Base-by-base conservation (phyloP, 2,888 invertebrate species). In the Archips crataeganus region DNA sequence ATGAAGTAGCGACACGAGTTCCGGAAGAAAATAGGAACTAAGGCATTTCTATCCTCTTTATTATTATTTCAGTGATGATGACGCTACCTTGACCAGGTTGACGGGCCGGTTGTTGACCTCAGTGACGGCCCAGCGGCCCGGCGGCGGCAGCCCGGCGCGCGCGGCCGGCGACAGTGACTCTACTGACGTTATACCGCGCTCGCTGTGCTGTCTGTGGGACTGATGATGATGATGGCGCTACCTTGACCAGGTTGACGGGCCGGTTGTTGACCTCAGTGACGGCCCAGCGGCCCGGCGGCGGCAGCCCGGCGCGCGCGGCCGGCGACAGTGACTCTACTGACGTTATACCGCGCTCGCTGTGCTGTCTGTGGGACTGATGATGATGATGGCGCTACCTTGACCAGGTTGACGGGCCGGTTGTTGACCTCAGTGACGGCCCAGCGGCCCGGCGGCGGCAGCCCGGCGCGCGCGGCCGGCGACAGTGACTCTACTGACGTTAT, bases 341-440 rank as follows among this genome's bases (percentile, higher is more conserved):
- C 61, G 95, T 94, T 80, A 98, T 90, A 1, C 86, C 96, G 83
- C 97, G 97, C 61, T 97, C 96, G 32, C 95, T 95, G 86, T 97
- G n/a, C n/a, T n/a, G n/a, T n/a, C n/a, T n/a, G n/a, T n/a, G n/a
- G n/a, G 4, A 4, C 36, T 2, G 4, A 36, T 36, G 36, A 3
- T 36, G 36, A 1, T 36, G 36, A 36, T 11, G 69, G 32, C 0
- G 23, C 1, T 23, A 92, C 93, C 90, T 93, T 93, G 82, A 97
- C 95, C 54, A 98, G 89, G 84, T 97, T 97, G 65, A 98, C 90
- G 0, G 98, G 97, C 68, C 98, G 94, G 70, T 97, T 97, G 91
- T 99, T 98, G 82, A 98, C 97, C 91, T 99, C 98, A 0, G 98
- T 98, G 79, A 98, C 94, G 49, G 97, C 96, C 98, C 98, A 95